Conservation (phyloP, 2,888 invertebrate species). For the Eilema depressum region DNA sequence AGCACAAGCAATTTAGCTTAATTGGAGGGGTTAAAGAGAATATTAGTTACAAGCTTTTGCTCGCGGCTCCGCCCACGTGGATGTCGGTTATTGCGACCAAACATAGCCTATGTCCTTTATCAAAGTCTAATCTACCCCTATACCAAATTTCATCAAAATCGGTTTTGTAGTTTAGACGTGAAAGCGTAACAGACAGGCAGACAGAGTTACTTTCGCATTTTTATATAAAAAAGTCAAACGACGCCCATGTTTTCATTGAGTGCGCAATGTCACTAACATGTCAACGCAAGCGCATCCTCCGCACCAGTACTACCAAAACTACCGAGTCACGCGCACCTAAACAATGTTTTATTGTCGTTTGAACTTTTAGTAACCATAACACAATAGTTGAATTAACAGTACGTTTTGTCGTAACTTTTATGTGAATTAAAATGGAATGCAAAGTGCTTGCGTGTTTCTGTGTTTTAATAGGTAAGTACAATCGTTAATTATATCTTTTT, state of each 20-base stretch:
- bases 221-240: no score
- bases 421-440: slow-evolving; percentile 42
- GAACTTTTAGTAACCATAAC: slow-evolving; percentile 34
- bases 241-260: slow-evolving; percentile 26
- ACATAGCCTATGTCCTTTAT: no score
- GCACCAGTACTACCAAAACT: slow-evolving; percentile 45
- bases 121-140: no score
- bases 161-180: no score
- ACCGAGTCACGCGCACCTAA: slow-evolving; percentile 49
- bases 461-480: slow-evolving; percentile 50
- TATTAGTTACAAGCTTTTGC: no score
- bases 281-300: slow-evolving; percentile 46
- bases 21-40: no score
- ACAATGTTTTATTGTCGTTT: slow-evolving; percentile 36
- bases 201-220: no score
- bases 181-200: no score
- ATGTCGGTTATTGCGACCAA: no score
- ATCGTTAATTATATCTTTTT: neutral
- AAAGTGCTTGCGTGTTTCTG: slow-evolving; percentile 39
- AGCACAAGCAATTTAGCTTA: no score
- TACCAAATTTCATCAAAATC: no score
- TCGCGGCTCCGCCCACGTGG: no score
- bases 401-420: slow-evolving; percentile 24
- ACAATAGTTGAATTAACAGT: slow-evolving; percentile 30
- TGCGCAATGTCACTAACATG: slow-evolving; percentile 27